These are phyloP conservation scores for Lophochroa leadbeateri DNA, from an alignment of 2,113 vertebrate species.

Conservation along the genomic window DNA sequence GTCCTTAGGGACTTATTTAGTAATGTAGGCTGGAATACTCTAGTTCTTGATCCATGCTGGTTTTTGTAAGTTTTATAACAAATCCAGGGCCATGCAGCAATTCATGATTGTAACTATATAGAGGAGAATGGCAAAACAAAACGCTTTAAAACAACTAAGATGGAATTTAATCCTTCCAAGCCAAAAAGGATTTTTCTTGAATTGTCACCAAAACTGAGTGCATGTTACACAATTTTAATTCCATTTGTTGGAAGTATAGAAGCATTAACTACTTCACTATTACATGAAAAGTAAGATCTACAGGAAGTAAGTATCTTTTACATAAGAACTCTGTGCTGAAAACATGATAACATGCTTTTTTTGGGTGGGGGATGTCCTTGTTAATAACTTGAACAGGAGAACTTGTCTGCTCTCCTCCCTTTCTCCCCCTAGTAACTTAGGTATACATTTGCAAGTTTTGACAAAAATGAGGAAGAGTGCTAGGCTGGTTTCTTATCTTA, in stretches of 20 bases:
- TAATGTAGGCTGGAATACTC: background rate
- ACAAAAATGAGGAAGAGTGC: background rate
- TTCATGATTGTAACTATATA: background rate
- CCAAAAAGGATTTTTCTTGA: background rate
- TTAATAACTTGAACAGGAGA: background rate
- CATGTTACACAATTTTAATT: conserved; percentile 6
- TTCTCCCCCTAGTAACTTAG: background rate
- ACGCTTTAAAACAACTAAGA: background rate
- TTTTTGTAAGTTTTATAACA: background rate
- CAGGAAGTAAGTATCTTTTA: background rate
- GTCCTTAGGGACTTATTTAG: background rate
- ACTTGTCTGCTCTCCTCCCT: background rate
- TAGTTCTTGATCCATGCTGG: background rate
- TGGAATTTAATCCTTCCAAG: conserved; percentile 18
- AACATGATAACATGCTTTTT: background rate
- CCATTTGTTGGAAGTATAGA: background rate
- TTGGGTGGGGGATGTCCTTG: background rate
- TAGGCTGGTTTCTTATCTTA: background rate
- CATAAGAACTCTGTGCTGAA: background rate
- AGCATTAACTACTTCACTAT: background rate
- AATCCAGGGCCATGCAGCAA: background rate
- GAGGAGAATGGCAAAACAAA: background rate
- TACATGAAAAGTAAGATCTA: background rate
- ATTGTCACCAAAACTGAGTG: background rate
- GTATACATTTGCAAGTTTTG: background rate